phyloP scores from a whole-genome alignment of 2,888 invertebrate genomes.

The Uloborus plumipes region DNA sequence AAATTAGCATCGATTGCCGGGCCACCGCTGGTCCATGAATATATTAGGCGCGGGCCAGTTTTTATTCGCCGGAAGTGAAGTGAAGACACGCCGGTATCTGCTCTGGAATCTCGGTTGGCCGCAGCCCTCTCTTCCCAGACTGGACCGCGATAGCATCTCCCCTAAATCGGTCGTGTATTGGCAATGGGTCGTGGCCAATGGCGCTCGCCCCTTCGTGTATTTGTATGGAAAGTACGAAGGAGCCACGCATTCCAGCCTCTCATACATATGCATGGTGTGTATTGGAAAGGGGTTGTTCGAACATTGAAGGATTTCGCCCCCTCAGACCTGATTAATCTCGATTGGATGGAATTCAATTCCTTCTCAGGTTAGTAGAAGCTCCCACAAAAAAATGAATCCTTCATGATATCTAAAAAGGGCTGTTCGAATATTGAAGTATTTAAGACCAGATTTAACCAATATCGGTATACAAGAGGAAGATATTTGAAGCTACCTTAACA shows the following conservation, averaged over 20 bases:
- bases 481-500: too few relatives aligned
- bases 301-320: neutral
- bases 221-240: slow-evolving; percentile 1
- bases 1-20: slow-evolving; percentile 61
- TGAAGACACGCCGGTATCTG: slow-evolving; percentile 22
- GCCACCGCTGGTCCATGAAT: slow-evolving; percentile 49
- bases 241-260: neutral
- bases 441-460: too few relatives aligned
- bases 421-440: too few relatives aligned
- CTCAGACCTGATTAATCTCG: too few relatives aligned
- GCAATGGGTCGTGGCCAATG: slow-evolving; percentile 28
- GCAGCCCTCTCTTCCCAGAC: slow-evolving; percentile 4
- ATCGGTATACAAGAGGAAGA: too few relatives aligned
- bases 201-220: neutral
- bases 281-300: slow-evolving; percentile 12
- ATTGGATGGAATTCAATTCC: too few relatives aligned
- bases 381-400: too few relatives aligned
- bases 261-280: slow-evolving; percentile 49
- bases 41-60: slow-evolving; percentile 27
- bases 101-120: slow-evolving; percentile 25
- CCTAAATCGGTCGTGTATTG: slow-evolving; percentile 52
- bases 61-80: slow-evolving; percentile 6
- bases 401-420: too few relatives aligned
- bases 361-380: too few relatives aligned
- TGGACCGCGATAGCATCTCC: slow-evolving; percentile 51